Evolutionary conservation across 2,797 vertebrate species (phyloP), one percentile per base, ranked within the genome.

Genomic region (Argyrosomus regius): DNA sequence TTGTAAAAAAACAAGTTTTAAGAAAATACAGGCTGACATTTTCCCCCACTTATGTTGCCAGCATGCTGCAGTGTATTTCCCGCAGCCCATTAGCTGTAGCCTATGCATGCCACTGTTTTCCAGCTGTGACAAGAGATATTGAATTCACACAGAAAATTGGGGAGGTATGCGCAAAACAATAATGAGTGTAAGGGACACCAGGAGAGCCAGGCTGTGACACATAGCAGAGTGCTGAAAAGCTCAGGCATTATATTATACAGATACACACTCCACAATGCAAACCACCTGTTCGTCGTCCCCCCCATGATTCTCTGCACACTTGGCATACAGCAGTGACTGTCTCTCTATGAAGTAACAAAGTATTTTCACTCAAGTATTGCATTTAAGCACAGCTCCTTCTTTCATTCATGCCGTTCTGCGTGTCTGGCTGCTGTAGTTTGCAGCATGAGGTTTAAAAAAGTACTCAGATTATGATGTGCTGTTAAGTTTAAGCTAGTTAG

Each of bases 101-200:
- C 61, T 50, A 53, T 67, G 79, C 71, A 80, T 75, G 77, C 79
- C 45, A 4, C 71, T 26, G 72, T 68, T 77, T 46, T 81, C 74
- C 85, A 84, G 84, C 84, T 86, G 87, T 82, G 88, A 87, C 70
- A 77, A 54, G 80, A 84, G 67, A 77, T 71, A 74, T 62, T 71
- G 83, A 77, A 88, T 81, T 80, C 48, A 18, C 77, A 67, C 35
- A 69, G 74, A 61, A 84, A 85, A 91, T 45, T 83, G 75, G 69
- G 72, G 76, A 87, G 75, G 75, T 85, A 59, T 77, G 75, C 71
- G 78, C 71, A 65, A 65, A 88, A 81, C 80, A 75, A 59, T 87
- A 89, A 89, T 70, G 82, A 89, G 85, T 31, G 71, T 48, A 64
- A 73, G 84, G 69, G 83, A 73, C 84, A 35, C 77, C 28, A 20